Evolutionary conservation across 1,140 invertebrate genomes (phyloP), one percentile per base, ranked within the genome.

Genomic region (Chlorops oryzae): DNA sequence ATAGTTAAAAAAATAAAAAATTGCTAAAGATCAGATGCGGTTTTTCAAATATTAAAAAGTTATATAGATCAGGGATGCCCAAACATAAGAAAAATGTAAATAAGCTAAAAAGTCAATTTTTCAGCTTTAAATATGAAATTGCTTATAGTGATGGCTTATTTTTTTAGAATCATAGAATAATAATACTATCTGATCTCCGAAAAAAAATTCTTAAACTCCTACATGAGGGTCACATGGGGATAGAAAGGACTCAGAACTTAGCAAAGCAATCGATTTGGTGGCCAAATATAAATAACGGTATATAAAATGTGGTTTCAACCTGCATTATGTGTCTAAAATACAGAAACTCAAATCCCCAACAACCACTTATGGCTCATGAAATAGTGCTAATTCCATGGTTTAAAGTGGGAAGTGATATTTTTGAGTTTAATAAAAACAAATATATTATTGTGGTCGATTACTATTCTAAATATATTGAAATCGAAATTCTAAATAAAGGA

Each of bases 191-290:
- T 10, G 20, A 6, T 7, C 35, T 37, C n/a, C n/a, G 35, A 37
- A 37, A 37, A 37, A 18, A 37, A 37, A 73, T 75, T 35, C 56
- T 75, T 32, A 44, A 64, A 20, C 51, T 52, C 22, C 47, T 77
- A 43, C 74, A 78, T 59, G 60, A 70, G 51, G 56, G 61, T 21
- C 76, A 80, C 59, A 38, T 76, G 47, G 77, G 77, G 1, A 59
- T 72, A 41, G 69, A 70, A 44, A 72, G 73, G 54, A 67, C 57
- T 46, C 63, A 68, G 52, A 46, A 50, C 22, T 52, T 59, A 40
- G 73, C 74, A 18, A 58, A 64, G 49, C 59, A 73, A 47, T 51
- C 62, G 24, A 52, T 78, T 32, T 77, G 60, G 52, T 77, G 75
- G 73, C 74, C 74, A 18, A 63, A 61, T 27, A 74, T 78, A 50